Evolutionary conservation across 2,797 vertebrate species (phyloP).

Genomic region (Spea hammondii): DNA sequence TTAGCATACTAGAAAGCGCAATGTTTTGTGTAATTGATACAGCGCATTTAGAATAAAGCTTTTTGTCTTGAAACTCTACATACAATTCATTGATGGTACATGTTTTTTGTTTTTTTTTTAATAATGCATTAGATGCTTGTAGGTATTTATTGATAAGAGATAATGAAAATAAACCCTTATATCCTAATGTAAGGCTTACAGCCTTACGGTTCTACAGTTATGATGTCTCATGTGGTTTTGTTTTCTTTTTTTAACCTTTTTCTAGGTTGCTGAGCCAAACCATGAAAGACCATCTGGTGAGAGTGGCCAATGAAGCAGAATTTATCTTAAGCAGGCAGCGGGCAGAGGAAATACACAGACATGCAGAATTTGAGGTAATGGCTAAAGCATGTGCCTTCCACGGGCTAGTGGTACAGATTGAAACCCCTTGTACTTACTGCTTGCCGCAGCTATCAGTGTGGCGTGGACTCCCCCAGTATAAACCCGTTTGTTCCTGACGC

Average conservation of each 20-base stretch:
- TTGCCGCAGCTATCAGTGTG: too few relatives aligned
- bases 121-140: too few relatives aligned
- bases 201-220: too few relatives aligned
- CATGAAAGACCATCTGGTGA: slow-evolving; percentile 98
- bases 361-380: slow-evolving; percentile 95
- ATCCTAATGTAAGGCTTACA: too few relatives aligned
- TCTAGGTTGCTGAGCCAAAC: slow-evolving; percentile 92
- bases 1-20: too few relatives aligned
- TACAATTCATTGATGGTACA: background rate
- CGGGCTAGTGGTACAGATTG: background rate
- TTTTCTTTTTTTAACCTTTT: background rate
- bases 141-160: too few relatives aligned
- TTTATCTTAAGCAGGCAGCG: slow-evolving; percentile 95
- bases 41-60: background rate
- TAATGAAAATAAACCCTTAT: too few relatives aligned
- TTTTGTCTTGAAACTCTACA: background rate
- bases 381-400: background rate
- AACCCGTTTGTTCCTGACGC: too few relatives aligned
- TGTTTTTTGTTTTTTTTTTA: background rate
- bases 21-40: too few relatives aligned
- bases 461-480: too few relatives aligned
- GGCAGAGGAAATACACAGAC: slow-evolving; percentile 94
- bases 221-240: background rate
- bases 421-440: too few relatives aligned
- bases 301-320: slow-evolving; percentile 96